Evolutionary conservation across 2,888 invertebrate genomes (phyloP), one percentile per base, ranked within the genome.

Genomic region (Scaptomyza parva): DNA sequence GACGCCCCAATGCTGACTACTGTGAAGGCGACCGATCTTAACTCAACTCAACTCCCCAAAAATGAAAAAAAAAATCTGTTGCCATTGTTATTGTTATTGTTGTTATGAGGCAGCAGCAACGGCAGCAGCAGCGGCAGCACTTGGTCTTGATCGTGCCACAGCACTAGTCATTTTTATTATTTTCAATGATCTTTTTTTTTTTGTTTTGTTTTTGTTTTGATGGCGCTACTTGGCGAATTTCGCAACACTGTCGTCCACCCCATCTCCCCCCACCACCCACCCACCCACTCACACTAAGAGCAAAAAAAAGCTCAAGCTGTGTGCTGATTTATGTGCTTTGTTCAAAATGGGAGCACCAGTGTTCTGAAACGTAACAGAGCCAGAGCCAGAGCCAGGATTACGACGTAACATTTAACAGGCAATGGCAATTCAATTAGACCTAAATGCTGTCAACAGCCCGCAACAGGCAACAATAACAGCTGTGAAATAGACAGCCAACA

Each of bases 1-100:
- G 89, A 90, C 90, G 90, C 90, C 90, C 89, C 89, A 88, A 88
- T 83, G 84, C 71, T 89, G 90, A 90, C 90, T 90, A 90, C 90
- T 84, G 89, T 89, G 78, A 84, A 78, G 81, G 77, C 86, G 76
- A 48, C 33, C 48, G 77, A 77, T 78, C 73, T 48, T 54, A 74
- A 58, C 74, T 75, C 53, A 74, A 58, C 65, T 75, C 59, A 24
- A 35, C 48, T 48, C 20, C 74, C 74, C 65, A 69, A 40, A 20
- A 40, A 5, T 3, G 9, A 17, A 39, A 39, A 14, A 6, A 35
- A 39, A 28, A 39, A 44, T 8, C 60, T 54, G 53, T 24, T 71
- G 33, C 77, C 77, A 85, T 78, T 88, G 82, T 85, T 77, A 69
- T 72, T 66, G 63, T 63, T 68, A 71, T 85, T 76, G 69, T 69